These are phyloP conservation scores for Agriopis aurantiaria DNA, from an alignment of 2,888 invertebrate genomes.

Conservation along the genomic window DNA sequence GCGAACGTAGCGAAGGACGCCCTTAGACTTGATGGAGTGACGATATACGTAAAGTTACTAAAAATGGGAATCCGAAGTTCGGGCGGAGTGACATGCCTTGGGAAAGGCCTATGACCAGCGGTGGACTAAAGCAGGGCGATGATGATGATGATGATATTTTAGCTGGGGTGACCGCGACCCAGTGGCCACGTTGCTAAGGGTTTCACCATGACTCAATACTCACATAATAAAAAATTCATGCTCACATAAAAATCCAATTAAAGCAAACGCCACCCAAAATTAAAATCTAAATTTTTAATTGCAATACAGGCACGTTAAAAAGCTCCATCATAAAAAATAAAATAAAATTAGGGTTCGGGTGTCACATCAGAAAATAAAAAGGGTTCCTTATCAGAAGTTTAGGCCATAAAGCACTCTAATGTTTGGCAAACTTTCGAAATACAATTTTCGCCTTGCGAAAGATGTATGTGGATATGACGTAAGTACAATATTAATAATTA, in stretches of 20 bases:
- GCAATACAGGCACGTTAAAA: constrained; percentile 33
- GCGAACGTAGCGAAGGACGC: no score
- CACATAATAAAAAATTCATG: constrained; percentile 2
- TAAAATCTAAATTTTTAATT: constrained; percentile 43
- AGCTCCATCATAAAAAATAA: constrained; percentile 42
- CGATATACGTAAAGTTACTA: no score
- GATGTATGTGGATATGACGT: constrained; percentile 51
- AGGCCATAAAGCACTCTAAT: constrained; percentile 68
- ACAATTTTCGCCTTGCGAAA: constrained; percentile 49
- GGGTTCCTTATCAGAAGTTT: constrained; percentile 55
- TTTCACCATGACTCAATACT: neutral
- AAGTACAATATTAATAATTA: neutral
- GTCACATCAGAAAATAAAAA: constrained; percentile 51
- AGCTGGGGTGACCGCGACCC: no score
- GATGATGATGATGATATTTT: no score
- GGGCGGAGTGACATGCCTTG: no score
- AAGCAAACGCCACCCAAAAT: constrained; percentile 18
- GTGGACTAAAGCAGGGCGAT: no score
- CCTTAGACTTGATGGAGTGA: no score
- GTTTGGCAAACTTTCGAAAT: constrained; percentile 68
- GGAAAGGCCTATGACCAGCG: no score
- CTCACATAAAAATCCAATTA: constrained; percentile 26
- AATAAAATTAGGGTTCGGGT: constrained; percentile 55
- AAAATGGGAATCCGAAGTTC: no score
- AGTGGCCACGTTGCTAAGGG: neutral